Conservation (phyloP, 1,140 invertebrate genomes). For the Orussus abietinus region DNA sequence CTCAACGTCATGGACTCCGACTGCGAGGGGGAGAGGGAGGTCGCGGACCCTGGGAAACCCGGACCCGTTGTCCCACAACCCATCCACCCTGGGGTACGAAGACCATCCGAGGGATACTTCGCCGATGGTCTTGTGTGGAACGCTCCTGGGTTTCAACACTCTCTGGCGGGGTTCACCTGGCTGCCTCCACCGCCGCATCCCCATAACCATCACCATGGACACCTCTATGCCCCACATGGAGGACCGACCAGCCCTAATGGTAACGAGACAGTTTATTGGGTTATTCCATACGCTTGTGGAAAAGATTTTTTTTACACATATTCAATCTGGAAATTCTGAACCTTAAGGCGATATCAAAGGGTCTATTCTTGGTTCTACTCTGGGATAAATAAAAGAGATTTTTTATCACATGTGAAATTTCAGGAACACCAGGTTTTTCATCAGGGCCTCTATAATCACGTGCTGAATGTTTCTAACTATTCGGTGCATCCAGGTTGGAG, state of each 20-base stretch:
- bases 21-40: conserved; percentile 42
- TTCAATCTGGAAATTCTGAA: no score
- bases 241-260: conserved; percentile 51
- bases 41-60: conserved; percentile 44
- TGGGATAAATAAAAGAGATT: no score
- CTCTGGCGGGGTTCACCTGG: conserved; percentile 49
- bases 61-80: conserved; percentile 50
- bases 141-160: conserved; percentile 47
- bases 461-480: no score
- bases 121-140: conserved; percentile 39
- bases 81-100: conserved; percentile 49
- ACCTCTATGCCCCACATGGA: conserved; percentile 47
- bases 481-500: no score
- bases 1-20: conserved; percentile 53
- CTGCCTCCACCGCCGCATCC: conserved; percentile 49
- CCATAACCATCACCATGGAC: conserved; percentile 49
- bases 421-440: no score
- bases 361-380: no score
- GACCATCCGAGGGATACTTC: conserved; percentile 41
- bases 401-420: no score
- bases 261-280: no score
- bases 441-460: no score
- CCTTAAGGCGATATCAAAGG: no score
- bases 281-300: no score
- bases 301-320: no score